Evolutionary conservation across 2,888 invertebrate genomes (phyloP), one percentile per base, ranked within the genome.

Genomic region (Tuta absoluta): DNA sequence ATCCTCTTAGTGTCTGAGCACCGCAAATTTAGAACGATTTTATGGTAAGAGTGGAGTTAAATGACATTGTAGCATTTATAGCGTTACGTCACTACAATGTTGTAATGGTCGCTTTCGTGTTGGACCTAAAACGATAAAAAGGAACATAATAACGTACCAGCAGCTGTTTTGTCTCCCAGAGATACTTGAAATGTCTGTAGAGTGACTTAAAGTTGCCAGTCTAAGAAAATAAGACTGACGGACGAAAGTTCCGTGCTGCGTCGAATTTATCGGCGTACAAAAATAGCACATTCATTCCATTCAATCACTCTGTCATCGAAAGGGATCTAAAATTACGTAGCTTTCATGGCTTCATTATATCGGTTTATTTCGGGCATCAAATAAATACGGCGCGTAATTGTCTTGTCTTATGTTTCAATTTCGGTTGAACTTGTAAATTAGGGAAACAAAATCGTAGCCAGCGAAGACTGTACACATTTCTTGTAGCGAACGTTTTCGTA

Each of bases 241-340:
- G n/a, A n/a, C n/a, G n/a, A n/a, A n/a, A n/a, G n/a, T n/a, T n/a
- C n/a, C n/a, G n/a, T n/a, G n/a, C n/a, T n/a, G n/a, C 73, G 69
- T 66, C 66, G 66, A 67, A 64, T 71, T 70, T 70, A 71, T 73
- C 72, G 69, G 72, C 71, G 71, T 69, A 69, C 67, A 69, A 71
- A 72, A 69, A 74, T 69, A 68, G 68, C 70, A 69, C 66, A 71
- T 70, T 70, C 68, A 67, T 67, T 67, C 63, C 63, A 67, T 65
- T 66, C 63, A 66, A 66, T 66, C 63, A 66, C 63, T 63, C 63
- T 64, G 66, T 62, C 66, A 63, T 63, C 21, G 63, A 61, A 51
- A 45, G 56, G 63, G 57, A 58, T 58, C 62, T 57, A 24, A 64
- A 63, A 64, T 66, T 57, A 37, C 64, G 62, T 12, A 45, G 62